Evolutionary conservation across 2,888 invertebrate genomes (phyloP).

Genomic region (Nemoura dubitans): DNA sequence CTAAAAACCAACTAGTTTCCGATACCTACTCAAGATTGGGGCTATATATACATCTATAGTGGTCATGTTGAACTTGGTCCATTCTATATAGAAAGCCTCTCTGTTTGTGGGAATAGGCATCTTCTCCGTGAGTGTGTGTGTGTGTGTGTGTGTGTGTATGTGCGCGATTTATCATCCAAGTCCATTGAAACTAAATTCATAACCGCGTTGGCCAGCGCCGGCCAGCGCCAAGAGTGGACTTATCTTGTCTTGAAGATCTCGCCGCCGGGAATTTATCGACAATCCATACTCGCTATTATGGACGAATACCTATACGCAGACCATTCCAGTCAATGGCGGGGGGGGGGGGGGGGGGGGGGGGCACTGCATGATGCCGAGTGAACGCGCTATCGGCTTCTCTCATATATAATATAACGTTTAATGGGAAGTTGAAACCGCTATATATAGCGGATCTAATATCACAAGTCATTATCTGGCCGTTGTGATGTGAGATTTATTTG

Average conservation of each 20-base stretch:
- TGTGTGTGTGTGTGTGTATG: background rate
- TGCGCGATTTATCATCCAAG: background rate
- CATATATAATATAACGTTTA: no score
- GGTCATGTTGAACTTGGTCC: background rate
- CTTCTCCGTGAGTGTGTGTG: no score
- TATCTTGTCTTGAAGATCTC: background rate
- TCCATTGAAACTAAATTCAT: background rate
- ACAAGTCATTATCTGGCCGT: background rate
- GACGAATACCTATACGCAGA: background rate
- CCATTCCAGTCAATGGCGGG: no score
- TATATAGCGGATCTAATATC: no score
- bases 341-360: no score
- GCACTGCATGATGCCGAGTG: no score
- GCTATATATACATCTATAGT: background rate
- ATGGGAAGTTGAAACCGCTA: no score
- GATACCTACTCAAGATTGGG: background rate
- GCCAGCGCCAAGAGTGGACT: background rate
- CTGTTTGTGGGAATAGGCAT: no score
- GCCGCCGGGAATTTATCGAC: background rate
- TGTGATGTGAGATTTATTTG: background rate
- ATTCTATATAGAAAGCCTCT: no score
- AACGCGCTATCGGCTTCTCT: no score
- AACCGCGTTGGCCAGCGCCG: background rate
- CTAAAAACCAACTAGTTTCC: background rate
- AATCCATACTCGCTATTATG: background rate